Evolutionary conservation across 2,113 vertebrate species (phyloP), one percentile per base, ranked within the genome.

Genomic region (Polypterus bichir): DNA sequence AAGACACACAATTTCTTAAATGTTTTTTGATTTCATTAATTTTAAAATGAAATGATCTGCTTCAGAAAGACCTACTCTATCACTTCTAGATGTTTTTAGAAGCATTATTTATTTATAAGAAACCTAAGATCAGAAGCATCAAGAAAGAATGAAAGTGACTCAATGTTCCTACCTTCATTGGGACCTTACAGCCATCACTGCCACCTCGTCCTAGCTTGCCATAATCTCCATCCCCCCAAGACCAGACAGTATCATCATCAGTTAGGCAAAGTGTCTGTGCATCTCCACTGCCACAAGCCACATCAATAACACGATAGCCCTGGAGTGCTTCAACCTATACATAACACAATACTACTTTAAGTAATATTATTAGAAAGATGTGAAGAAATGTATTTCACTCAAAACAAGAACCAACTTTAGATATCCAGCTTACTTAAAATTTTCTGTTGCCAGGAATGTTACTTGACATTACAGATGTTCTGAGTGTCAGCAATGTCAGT

Each of bases 141-240:
- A 27, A 3, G 2, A 60, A 9, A 46, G 54, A 62, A 45, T 51
- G 9, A 57, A 9, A 8, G 48, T 8, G 27, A 27, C 27, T 27
- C 27, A 27, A 27, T 27, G 27, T 27, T 56, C 68, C 64, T 85
- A 96, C 96, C 91, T 99, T 99, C 94, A 97, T 95, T 46, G 96
- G 94, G 60, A 95, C 87, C 87, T 98, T 99, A 69, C 95, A 99
- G 68, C 96, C 96, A 9, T 99, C 96, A 4, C 96, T 99, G 68
- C 96, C 96, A 58, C 96, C 95, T 56, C 96, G 79, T 57, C 96
- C 95, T 62, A 99, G 83, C 73, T 99, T 98, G 75, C 95, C 94
- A 0, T 99, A 98, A 76, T 99, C 95, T 53, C 95, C 94, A 48
- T 98, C 96, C 7, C 96, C 96, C 96, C 96, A 99, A 52, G 96